Base-by-base conservation (phyloP, 2,888 invertebrate species). In the Campaea margaritaria region DNA sequence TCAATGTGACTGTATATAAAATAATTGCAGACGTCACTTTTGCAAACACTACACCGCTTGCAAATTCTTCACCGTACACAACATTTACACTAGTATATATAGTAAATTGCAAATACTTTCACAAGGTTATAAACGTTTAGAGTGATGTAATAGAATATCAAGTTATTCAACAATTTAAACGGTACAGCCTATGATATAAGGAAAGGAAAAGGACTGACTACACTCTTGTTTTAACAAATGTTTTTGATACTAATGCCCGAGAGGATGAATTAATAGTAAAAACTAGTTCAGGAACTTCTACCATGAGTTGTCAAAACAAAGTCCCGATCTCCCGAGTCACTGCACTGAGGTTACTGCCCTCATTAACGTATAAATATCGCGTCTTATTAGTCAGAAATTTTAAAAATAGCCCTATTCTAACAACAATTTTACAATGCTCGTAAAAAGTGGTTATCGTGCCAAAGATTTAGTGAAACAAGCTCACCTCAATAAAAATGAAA, bases 341-440 rank as follows among this genome's bases (percentile, higher is more conserved):
- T 59, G 49, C 45, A 59, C 49, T 41, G 52, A 69, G 83, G 87
- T 83, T 77, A 83, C 60, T 81, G 83, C 57, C 82, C 87, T 75
- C 70, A 59, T 67, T 73, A 73, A 64, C 68, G 73, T 79, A n/a
- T n/a, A 82, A 84, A 83, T 79, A 85, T 74, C 69, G 58, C 67
- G 55, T 73, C 75, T 72, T 76, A 77, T 78, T 74, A 68, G 75
- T 76, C 74, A 73, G 70, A 66, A 73, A 74, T 77, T 51, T 68
- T 69, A 58, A 61, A 79, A 83, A 82, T 79, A 82, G 69, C 12
- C 43, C 68, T 55, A 65, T 52, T 64, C 69, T 70, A 75, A 75
- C 78, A 76, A 69, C 64, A 78, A 65, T 48, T 53, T 41, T 52
- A 53, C 59, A 63, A 46, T 58, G 48, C 54, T 38, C 31, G 15